Conservation (phyloP, 2,113 vertebrate species). For the Corythornis cristatus region DNA sequence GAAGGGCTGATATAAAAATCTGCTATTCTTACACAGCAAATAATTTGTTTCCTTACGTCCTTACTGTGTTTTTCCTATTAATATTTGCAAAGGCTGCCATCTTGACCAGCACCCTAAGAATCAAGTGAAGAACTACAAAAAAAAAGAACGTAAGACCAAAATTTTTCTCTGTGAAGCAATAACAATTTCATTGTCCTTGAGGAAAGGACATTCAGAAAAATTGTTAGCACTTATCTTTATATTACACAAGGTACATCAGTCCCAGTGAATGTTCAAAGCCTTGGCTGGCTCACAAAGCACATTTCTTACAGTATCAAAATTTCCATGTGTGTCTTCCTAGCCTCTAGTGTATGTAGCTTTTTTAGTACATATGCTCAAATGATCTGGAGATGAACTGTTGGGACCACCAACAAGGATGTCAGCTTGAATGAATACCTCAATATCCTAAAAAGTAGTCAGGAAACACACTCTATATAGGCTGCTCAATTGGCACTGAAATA, state of each 20-base stretch:
- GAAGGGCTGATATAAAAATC: not conserved
- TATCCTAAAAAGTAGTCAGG: not conserved
- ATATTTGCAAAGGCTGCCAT: constrained; percentile 14
- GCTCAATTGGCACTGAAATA: not conserved
- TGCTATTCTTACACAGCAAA: not conserved
- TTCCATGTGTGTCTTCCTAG: not conserved
- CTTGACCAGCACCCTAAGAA: not conserved
- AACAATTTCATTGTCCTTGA: constrained; percentile 3
- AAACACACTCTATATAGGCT: not conserved
- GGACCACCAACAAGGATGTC: not conserved
- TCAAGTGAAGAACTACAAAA: not conserved
- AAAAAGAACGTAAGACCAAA: not conserved
- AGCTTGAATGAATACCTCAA: not conserved
- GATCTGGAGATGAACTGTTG: not conserved
- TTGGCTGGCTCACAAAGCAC: not conserved
- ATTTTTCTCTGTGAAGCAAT: not conserved
- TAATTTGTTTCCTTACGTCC: not conserved
- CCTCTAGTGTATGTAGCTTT: not conserved
- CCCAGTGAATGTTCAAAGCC: not conserved
- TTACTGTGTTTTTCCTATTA: not conserved
- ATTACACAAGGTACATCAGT: not conserved
- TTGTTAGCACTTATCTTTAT: not conserved
- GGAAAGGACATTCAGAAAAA: constrained; percentile 6
- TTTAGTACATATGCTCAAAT: not conserved
- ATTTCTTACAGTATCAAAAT: not conserved